These are phyloP conservation scores for Macrobrachium rosenbergii DNA, from an alignment of 1,140 invertebrate species.

Conservation along the genomic window DNA sequence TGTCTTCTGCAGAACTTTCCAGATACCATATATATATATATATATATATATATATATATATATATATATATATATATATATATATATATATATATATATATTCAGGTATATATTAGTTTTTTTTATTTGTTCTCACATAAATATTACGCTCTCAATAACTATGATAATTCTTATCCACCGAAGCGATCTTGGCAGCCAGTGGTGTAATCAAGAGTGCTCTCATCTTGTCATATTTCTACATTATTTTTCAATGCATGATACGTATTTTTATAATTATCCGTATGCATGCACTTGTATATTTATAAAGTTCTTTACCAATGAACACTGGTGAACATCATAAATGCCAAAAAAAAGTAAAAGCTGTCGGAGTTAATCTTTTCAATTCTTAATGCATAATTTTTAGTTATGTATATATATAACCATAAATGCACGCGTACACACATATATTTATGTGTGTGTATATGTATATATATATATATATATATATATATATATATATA, in stretches of 20 bases:
- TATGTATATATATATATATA: not conserved
- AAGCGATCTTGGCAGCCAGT: too few relatives aligned
- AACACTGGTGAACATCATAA: too few relatives aligned
- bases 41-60: slow-evolving; percentile 31
- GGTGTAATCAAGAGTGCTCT: too few relatives aligned
- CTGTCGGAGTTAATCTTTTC: not conserved
- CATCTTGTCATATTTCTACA: too few relatives aligned
- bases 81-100: slow-evolving; percentile 18
- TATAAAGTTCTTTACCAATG: too few relatives aligned
- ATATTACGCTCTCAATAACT: too few relatives aligned
- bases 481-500: slow-evolving; percentile 13
- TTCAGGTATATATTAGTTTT: slow-evolving; percentile 7
- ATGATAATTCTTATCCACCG: too few relatives aligned
- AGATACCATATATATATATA: slow-evolving; percentile 8
- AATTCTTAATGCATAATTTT: not conserved
- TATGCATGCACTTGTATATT: too few relatives aligned
- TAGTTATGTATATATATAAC: not conserved
- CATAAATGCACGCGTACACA: slow-evolving; percentile 25
- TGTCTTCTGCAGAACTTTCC: too few relatives aligned
- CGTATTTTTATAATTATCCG: too few relatives aligned
- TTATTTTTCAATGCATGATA: too few relatives aligned
- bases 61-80: slow-evolving; percentile 44
- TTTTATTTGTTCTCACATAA: not conserved
- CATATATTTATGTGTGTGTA: not conserved
- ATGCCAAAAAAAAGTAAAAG: too few relatives aligned